A percentile compares a stretch with the other conserved stretches of the same genome.
Evolutionary conservation across 2,888 invertebrate genomes (phyloP).

Genomic region (Pterostichus niger): DNA sequence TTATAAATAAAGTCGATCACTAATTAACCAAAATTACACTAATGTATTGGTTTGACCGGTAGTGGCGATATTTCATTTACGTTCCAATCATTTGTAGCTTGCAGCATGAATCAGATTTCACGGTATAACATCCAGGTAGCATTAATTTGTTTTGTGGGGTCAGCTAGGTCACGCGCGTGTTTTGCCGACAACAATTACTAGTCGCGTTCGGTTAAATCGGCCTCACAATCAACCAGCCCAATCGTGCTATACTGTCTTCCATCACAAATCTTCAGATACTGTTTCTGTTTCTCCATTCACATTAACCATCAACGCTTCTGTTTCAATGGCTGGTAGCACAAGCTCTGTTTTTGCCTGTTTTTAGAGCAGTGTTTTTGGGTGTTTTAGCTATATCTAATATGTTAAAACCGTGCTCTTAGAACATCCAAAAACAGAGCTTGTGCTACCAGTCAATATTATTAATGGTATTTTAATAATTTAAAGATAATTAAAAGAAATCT

Average conservation of each 20-base stretch:
- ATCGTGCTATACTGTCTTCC: slow-evolving; percentile 3
- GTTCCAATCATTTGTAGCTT: slow-evolving; percentile 23
- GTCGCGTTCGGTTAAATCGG: slow-evolving; percentile 44
- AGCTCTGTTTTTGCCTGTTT: no score
- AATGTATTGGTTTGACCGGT: not conserved
- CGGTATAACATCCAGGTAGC: slow-evolving; percentile 60
- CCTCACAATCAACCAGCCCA: slow-evolving; percentile 1
- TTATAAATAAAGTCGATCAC: no score
- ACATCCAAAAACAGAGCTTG: no score
- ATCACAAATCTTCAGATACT: no score
- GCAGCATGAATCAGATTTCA: slow-evolving; percentile 52
- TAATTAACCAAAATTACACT: slow-evolving; percentile 21
- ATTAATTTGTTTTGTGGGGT: slow-evolving; percentile 58
- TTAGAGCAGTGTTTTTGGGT: no score
- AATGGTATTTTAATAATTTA: no score
- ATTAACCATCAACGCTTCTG: not conserved
- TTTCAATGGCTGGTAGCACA: no score
- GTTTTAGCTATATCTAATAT: no score
- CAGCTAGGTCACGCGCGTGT: slow-evolving; percentile 44
- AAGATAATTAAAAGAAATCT: no score
- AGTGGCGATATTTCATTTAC: slow-evolving; percentile 26
- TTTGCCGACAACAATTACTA: slow-evolving; percentile 34
- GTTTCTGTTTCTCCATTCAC: no score
- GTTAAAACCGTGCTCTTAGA: no score
- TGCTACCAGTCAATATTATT: no score